Base-by-base conservation (phyloP, 2,888 invertebrate genomes). In the Emmelina monodactyla region DNA sequence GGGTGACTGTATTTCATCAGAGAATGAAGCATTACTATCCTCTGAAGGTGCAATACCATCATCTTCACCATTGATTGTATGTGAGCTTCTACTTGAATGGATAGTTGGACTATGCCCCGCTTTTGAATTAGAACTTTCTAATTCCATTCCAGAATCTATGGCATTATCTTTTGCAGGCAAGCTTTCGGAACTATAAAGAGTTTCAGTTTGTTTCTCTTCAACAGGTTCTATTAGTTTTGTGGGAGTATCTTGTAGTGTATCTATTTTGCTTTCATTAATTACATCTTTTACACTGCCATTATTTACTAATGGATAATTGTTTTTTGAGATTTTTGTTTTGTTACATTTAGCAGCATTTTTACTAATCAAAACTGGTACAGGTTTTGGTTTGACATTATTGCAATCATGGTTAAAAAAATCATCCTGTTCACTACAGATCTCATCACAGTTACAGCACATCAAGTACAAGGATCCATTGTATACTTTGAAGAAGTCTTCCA, bases 371-470 rank as follows among this genome's bases (percentile, higher is more conserved):
- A 79, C 64, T 53, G 79, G 78, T 57, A 78, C 73, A 47, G 79
- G 79, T 64, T 63, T 76, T 9, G 79, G 78, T 48, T 70, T 78
- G 16, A 76, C 51, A 57, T 76, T 76, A 50, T 73, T 72, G 56
- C 91, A 92, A 55, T 85, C 83, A 59, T 92, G 92, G 51, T 86
- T 84, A 44, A 85, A 86, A 68, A 90, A 91, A 58, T 88, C 85
- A 60, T 89, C 89, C 48, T 85, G 83, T 55, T 89, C 89, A 44
- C 83, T 85, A 63, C 91, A 92, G 22, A 89, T 85, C 59, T 87
- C 86, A 62, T 91, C 89, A 71, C 92, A 92, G 22, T 83, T 84
- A 71, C 91, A 91, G 58, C 92, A 92, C 78, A 91, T 87, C 42
- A 92, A 73, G 64, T 88, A 90, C 51, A 89, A 85, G 2, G 87